Conservation (phyloP, 1,140 invertebrate genomes). For the Bombus balteatus region DNA sequence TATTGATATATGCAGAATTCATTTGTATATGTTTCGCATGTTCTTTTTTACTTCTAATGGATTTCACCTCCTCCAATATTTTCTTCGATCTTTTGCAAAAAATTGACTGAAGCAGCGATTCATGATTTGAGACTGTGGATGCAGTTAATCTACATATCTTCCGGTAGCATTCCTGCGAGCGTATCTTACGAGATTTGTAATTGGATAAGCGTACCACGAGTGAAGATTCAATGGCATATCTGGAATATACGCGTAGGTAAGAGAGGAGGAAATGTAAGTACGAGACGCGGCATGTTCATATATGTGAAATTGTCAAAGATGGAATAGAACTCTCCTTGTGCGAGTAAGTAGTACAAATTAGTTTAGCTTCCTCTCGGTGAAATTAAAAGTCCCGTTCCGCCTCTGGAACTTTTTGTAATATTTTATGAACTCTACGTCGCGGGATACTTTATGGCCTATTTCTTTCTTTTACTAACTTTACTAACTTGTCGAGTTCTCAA, state of each 20-base stretch:
- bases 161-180: background rate
- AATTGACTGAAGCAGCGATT: background rate
- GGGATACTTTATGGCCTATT: background rate
- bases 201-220: constrained; percentile 11
- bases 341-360: constrained; percentile 8
- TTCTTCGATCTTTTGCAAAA: background rate
- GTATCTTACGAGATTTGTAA: constrained; percentile 9
- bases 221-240: background rate
- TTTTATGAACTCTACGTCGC: background rate
- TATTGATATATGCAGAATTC: background rate
- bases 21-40: background rate
- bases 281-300: background rate
- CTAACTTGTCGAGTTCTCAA: background rate
- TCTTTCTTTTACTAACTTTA: background rate
- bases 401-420: background rate
- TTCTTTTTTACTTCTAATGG: background rate
- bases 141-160: background rate
- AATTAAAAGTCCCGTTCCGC: constrained; percentile 22
- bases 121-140: background rate
- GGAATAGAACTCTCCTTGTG: background rate
- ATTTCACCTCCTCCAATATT: background rate
- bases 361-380: background rate
- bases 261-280: background rate
- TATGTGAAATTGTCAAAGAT: background rate
- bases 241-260: background rate